Evolutionary conservation across 2,888 invertebrate species (phyloP), one percentile per base, ranked within the genome.

Genomic region (Dinocampus coccinellae): DNA sequence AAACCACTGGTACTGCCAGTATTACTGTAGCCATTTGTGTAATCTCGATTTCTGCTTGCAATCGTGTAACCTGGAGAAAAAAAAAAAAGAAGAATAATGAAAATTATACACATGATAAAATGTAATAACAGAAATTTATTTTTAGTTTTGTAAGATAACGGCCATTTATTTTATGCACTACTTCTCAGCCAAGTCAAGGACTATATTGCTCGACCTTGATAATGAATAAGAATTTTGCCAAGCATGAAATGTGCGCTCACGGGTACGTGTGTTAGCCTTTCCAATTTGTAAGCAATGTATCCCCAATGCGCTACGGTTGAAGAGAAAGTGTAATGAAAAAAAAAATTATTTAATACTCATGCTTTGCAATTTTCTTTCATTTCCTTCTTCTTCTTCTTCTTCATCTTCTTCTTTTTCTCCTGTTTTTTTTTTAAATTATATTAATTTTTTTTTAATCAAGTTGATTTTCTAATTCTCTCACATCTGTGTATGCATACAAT

Each of bases 31-130:
- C 73, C 69, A 13, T 72, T 57, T 58, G 72, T 73, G 61, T 78
- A 79, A 47, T 79, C 79, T 7, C 81, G 77, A 57, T 77, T 72
- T 74, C 81, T 66, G 11, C 78, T 75, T 60, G 77, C 79, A 62
- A 75, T 74, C 69, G 73, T 77, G 74, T 79, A 82, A 69, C 79
- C 79, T 79, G 67, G 62, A 3, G 73, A 52, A 73, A 4, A 13
- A 20, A 64, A 60, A 16, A 60, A 57, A 20, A 3, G 10, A 67
- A 53, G 20, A 47, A 36, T 53, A 29, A 60, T 26, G 26, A 62
- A 29, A 47, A 10, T 24, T 24, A 24, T 39, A 13, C 2, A 36
- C 3, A 16, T 9, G 52, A 13, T 34, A 13, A 13, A 47, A 42
- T 63, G 20, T 13, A n/a, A 20, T 13, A 22, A 24, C 26, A 4